phyloP scores from a whole-genome alignment of 2,113 vertebrate species.

The Potamarius usumacintae region DNA sequence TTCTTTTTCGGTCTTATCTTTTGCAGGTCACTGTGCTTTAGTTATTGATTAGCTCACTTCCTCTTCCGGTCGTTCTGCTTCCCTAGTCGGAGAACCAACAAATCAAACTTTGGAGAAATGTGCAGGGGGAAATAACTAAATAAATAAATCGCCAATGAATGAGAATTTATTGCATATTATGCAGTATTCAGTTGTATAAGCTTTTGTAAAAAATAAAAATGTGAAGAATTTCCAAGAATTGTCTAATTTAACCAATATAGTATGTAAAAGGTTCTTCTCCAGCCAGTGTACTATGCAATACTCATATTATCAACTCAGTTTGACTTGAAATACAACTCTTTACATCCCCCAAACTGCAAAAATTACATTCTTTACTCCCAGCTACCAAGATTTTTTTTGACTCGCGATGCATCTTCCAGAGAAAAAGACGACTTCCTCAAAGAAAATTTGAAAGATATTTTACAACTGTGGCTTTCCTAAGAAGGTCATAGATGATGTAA shows the following conservation, averaged over 20 bases:
- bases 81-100: neutral
- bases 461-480: neutral
- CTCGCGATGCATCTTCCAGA: neutral
- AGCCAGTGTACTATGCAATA: neutral
- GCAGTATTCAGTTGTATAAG: neutral
- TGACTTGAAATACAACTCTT: neutral
- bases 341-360: neutral
- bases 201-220: neutral
- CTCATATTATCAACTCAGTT: neutral
- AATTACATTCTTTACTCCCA: neutral
- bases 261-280: neutral
- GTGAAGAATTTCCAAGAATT: neutral
- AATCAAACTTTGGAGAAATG: neutral
- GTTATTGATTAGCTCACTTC: neutral
- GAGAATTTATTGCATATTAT: neutral
- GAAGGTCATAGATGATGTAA: neutral
- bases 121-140: neutral
- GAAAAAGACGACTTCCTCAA: neutral
- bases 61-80: neutral
- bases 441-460: neutral
- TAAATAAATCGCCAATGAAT: neutral
- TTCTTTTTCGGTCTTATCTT: neutral
- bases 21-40: neutral
- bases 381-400: neutral
- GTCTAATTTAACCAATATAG: too few relatives aligned